Conservation (phyloP, 2,888 invertebrate genomes). For the Osedax fenrisi region DNA sequence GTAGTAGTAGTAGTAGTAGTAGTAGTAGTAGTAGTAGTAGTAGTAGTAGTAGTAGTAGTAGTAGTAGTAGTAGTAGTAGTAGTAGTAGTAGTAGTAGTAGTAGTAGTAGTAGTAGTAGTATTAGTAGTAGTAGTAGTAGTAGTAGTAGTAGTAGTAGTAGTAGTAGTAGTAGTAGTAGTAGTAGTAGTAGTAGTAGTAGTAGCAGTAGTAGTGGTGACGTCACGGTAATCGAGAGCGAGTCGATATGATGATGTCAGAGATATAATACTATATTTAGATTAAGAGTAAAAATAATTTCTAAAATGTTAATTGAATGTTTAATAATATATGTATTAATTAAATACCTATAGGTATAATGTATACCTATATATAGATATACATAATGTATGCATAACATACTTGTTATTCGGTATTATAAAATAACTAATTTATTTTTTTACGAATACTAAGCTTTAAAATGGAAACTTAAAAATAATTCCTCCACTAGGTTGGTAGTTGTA, state of each 20-base stretch:
- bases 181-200: constrained; percentile 18
- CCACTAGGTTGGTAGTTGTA: too few species aligned
- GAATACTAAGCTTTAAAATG: too few species aligned
- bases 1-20: constrained; percentile 28
- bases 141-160: constrained; percentile 26
- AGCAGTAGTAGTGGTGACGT: constrained; percentile 23
- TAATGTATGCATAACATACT: too few species aligned
- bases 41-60: constrained; percentile 28
- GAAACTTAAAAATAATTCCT: too few species aligned
- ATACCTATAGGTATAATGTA: too few species aligned
- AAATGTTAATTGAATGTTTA: neutral
- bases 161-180: constrained; percentile 25
- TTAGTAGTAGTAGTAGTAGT: constrained; percentile 4
- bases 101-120: constrained; percentile 20
- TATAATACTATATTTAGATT: neutral
- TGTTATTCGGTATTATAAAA: too few species aligned
- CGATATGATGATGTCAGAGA: neutral
- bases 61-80: constrained; percentile 26
- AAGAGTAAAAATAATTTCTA: constrained; percentile 3
- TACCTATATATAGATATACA: too few species aligned
- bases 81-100: constrained; percentile 27
- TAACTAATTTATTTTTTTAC: too few species aligned
- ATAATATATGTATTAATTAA: neutral
- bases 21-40: constrained; percentile 28
- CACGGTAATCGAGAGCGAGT: neutral